phyloP scores from a whole-genome alignment of 1,140 invertebrate genomes.

The Scaptodrosophila lebanonensis region DNA sequence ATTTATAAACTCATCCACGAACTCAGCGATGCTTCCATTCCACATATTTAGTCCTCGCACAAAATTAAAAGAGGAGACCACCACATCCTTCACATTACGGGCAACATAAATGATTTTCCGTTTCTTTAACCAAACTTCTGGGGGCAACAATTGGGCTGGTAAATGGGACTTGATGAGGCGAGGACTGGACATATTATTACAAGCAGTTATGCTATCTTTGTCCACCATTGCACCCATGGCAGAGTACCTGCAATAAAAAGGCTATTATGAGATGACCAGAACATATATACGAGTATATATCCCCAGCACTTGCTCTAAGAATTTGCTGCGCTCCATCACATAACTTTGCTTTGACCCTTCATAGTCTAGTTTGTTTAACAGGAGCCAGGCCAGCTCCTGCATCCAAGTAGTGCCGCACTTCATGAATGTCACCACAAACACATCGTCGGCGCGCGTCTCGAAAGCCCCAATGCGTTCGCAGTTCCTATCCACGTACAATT shows the following conservation, averaged over 20 bases:
- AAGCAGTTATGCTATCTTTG: not conserved
- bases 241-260: not conserved
- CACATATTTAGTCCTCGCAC: not conserved
- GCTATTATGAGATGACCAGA: too few species aligned
- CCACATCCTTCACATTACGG: slow-evolving; percentile 36
- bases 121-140: slow-evolving; percentile 6
- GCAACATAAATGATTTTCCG: slow-evolving; percentile 28
- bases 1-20: not conserved
- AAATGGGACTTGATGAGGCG: slow-evolving; percentile 34
- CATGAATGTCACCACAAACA: slow-evolving; percentile 78
- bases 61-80: slow-evolving; percentile 21
- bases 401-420: slow-evolving; percentile 81
- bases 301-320: slow-evolving; percentile 76
- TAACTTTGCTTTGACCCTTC: slow-evolving; percentile 77
- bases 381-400: slow-evolving; percentile 82
- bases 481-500: not conserved
- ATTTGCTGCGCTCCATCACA: slow-evolving; percentile 79
- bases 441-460: slow-evolving; percentile 76
- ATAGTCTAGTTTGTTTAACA: slow-evolving; percentile 80
- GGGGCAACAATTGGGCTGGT: slow-evolving; percentile 19
- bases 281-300: not conserved
- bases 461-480: slow-evolving; percentile 17
- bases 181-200: not conserved
- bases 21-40: slow-evolving; percentile 7
- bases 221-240: not conserved